Conservation (phyloP, 1,140 invertebrate species). For the Sesamia nonagrioides region DNA sequence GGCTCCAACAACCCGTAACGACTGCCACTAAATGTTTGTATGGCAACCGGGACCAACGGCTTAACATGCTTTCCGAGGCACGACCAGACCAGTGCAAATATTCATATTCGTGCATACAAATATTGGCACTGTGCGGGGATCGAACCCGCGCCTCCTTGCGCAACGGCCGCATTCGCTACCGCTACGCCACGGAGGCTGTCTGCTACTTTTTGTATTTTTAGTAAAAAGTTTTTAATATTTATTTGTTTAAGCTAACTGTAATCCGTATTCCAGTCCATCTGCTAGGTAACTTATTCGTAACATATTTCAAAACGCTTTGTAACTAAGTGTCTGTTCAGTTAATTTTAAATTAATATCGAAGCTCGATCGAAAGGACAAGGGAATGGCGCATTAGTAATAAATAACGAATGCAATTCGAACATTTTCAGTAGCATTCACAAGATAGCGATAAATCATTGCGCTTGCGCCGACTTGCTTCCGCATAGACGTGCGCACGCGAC, state of each 20-base stretch:
- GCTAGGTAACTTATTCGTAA: not conserved
- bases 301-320: constrained; percentile 31
- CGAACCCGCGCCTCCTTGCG: too few species aligned
- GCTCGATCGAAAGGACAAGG: constrained; percentile 36
- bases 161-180: too few species aligned
- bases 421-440: constrained; percentile 54
- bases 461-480: constrained; percentile 41
- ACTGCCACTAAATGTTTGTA: too few species aligned
- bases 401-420: constrained; percentile 59
- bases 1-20: too few species aligned
- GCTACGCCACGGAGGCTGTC: too few species aligned
- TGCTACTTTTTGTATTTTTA: too few species aligned
- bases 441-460: constrained; percentile 43
- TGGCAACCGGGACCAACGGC: too few species aligned
- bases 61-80: too few species aligned
- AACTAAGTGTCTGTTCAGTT: constrained; percentile 13
- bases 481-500: constrained; percentile 51
- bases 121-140: too few species aligned
- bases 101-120: too few species aligned
- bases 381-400: constrained; percentile 41
- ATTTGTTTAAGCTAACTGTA: not conserved
- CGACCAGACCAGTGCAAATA: too few species aligned
- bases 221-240: too few species aligned
- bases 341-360: constrained; percentile 37
- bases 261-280: not conserved